Base-by-base conservation (phyloP, 2,113 vertebrate genomes). In the Anarhynchus alexandrinus region DNA sequence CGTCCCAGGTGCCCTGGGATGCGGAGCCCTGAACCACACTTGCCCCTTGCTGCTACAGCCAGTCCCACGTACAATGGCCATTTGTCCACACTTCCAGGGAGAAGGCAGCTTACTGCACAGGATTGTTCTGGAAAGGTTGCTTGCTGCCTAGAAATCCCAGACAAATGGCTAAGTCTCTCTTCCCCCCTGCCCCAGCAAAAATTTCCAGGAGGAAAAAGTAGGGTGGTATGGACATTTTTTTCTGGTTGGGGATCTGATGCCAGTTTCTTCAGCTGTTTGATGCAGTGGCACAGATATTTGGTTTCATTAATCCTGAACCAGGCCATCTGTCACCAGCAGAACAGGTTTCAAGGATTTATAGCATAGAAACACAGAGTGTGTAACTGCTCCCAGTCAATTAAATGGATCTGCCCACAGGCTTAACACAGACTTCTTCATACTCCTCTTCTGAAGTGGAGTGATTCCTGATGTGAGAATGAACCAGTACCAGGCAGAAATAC, bases 261-360 rank as follows among this genome's bases (percentile, higher is more conserved):
- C 82, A 77, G 54, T 62, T 90, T 86, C 57, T 71, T 94, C 86
- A 94, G 86, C 73, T 82, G 70, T 94, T 96, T 84, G 73, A 89
- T 87, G 77, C 69, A 86, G 69, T 72, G 69, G 89, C 81, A 92
- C 49, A 94, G 94, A 78, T 84, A 92, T 4, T 92, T 82, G 61
- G 47, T 95, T 81, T 94, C 65, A 69, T 92, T 92, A 95, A 94
- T 88, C 88, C 90, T 36, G 30, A 87, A 90, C 69, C 52, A 83
- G 85, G 38, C 93, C 92, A 94, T 82, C 86, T 96, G 92, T 91
- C 95, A 89, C 27, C 65, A 82, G 42, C 69, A 49, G 65, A 93
- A 94, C 58, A 79, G 86, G 88, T 95, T 96, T 95, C 66, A 81
- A 84, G 80, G 88, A 94, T 86, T 90, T 92, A 81, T 69, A 87